Evolutionary conservation across 2,797 vertebrate genomes (phyloP).

Genomic region (Trachops cirrhosus): DNA sequence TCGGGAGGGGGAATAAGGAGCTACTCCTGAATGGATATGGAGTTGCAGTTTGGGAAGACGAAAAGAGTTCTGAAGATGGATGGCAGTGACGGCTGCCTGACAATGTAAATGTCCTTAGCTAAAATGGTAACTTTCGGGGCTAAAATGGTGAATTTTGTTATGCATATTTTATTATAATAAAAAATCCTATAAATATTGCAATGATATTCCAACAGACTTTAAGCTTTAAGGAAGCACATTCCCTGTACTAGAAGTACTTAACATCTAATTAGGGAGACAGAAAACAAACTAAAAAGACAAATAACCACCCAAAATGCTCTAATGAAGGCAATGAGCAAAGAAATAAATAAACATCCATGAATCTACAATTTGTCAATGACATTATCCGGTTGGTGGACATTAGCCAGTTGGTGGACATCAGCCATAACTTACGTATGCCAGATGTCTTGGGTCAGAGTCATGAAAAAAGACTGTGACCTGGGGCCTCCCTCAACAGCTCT

Average conservation of each 20-base stretch:
- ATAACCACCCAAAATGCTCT: neutral
- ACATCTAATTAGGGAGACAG: neutral
- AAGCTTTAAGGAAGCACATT: neutral
- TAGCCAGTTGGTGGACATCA: neutral
- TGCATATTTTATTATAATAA: neutral
- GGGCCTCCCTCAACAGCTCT: slow-evolving; percentile 1
- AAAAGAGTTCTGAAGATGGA: neutral
- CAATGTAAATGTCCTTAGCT: neutral
- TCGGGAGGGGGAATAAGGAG: neutral
- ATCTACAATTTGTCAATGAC: neutral
- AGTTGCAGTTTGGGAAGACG: neutral
- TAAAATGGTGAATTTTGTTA: neutral
- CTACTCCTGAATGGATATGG: neutral
- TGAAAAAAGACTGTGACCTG: neutral
- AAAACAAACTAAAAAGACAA: slow-evolving; percentile 1
- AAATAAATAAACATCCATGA: neutral
- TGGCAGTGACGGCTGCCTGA: accelerated
- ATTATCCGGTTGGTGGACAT: neutral
- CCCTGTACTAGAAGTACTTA: neutral
- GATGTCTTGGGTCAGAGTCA: slow-evolving; percentile 20
- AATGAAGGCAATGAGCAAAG: neutral
- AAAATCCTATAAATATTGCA: neutral
- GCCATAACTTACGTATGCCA: neutral
- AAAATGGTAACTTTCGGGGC: neutral
- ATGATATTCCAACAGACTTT: neutral